Evolutionary conservation across 2,888 invertebrate genomes (phyloP).

Genomic region (Lottia gigantea): DNA sequence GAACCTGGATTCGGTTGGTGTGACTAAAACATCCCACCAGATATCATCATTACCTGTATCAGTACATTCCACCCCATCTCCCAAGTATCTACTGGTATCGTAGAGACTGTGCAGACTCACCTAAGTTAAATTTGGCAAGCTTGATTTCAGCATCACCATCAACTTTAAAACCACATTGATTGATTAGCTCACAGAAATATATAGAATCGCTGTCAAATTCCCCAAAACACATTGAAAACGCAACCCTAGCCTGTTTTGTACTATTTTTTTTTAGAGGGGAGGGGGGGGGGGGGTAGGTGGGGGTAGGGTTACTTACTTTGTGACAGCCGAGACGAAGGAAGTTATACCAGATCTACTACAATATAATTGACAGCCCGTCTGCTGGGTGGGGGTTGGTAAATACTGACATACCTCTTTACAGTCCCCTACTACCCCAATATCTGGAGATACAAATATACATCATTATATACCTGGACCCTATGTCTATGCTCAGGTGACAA

Average conservation of each 20-base stretch:
- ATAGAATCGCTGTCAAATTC: conserved; percentile 32
- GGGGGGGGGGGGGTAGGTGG: not conserved
- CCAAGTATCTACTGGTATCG: too few relatives aligned
- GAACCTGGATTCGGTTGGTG: too few relatives aligned
- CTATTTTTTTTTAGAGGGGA: not conserved
- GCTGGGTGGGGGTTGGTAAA: not conserved
- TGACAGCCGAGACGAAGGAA: not conserved
- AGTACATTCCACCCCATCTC: too few relatives aligned
- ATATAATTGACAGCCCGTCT: not conserved
- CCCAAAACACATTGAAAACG: too few relatives aligned
- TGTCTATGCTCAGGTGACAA: too few relatives aligned
- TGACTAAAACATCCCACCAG: too few relatives aligned
- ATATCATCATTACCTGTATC: too few relatives aligned
- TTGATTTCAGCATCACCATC: conserved; percentile 34
- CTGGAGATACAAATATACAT: not conserved
- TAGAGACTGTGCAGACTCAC: too few relatives aligned
- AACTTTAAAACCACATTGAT: conserved; percentile 30
- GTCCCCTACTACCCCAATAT: not conserved
- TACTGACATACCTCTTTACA: not conserved
- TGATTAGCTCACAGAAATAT: conserved; percentile 33
- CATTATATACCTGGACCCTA: too few relatives aligned
- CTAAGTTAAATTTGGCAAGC: not conserved
- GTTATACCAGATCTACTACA: not conserved
- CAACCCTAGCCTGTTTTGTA: too few relatives aligned
- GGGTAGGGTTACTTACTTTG: not conserved